These are phyloP conservation scores for Oreochromis niloticus DNA, from an alignment of 2,113 vertebrate genomes.

Conservation along the genomic window DNA sequence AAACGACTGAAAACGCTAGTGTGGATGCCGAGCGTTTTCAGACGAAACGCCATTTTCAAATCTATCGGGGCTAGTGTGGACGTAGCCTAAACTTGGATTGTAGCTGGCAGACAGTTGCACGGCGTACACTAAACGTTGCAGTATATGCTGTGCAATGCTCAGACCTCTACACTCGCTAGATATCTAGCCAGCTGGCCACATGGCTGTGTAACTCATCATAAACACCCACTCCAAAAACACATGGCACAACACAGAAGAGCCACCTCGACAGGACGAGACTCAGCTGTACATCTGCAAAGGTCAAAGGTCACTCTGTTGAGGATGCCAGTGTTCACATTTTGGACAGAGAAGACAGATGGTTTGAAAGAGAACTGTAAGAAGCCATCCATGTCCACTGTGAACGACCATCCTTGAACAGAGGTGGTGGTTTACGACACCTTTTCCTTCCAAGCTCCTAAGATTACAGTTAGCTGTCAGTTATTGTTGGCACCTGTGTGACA, in stretches of 20 bases:
- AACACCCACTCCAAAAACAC: neutral
- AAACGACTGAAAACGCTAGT: too few relatives aligned
- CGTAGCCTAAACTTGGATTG: too few relatives aligned
- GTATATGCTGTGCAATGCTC: too few relatives aligned
- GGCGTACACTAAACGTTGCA: too few relatives aligned
- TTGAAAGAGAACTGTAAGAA: neutral
- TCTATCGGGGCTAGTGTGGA: too few relatives aligned
- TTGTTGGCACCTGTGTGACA: constrained; percentile 81
- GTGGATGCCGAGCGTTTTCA: too few relatives aligned
- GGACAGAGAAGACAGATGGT: neutral
- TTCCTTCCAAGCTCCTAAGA: neutral
- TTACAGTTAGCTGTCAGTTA: neutral
- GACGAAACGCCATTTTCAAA: too few relatives aligned
- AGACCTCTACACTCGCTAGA: neutral
- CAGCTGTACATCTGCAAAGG: neutral
- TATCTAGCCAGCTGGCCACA: neutral
- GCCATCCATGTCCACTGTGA: neutral
- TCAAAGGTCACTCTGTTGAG: neutral
- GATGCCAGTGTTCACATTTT: neutral
- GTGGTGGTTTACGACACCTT: rapidly evolving
- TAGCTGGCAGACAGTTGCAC: too few relatives aligned
- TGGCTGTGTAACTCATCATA: neutral
- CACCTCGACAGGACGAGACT: neutral
- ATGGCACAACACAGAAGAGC: neutral
- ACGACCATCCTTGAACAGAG: neutral